Evolutionary conservation across 1,140 invertebrate genomes (phyloP).

Genomic region (Cecropterus lyciades): DNA sequence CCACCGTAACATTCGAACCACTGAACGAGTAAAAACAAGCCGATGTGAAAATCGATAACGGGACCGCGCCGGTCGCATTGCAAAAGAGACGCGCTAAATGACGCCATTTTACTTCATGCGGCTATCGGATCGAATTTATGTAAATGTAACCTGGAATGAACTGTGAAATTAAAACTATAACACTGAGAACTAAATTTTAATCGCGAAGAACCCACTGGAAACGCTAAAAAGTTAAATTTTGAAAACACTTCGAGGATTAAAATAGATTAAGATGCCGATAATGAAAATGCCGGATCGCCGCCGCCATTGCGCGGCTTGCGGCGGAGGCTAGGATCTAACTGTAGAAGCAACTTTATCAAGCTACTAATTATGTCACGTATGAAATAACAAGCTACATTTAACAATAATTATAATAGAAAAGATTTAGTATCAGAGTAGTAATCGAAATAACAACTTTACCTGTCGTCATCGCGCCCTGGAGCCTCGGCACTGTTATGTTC

Average conservation of each 20-base stretch:
- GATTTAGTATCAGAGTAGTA: conserved; percentile 13
- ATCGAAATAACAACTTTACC: conserved; percentile 81
- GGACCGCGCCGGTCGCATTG: conserved; percentile 67
- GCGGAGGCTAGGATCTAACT: conserved; percentile 48
- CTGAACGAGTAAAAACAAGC: conserved; percentile 49
- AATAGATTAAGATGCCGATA: conserved; percentile 70
- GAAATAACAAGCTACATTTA: conserved; percentile 30
- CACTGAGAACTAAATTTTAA: conserved; percentile 58
- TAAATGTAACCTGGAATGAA: conserved; percentile 62
- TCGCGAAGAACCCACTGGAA: conserved; percentile 69
- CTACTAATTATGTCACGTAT: conserved; percentile 26
- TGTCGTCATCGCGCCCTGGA: conserved; percentile 90
- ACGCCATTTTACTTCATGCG: conserved; percentile 82
- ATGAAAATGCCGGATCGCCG: conserved; percentile 74
- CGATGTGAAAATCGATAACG: conserved; percentile 75
- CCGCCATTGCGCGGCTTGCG: conserved; percentile 73
- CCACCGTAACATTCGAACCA: conserved; percentile 68
- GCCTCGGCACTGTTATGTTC: conserved; percentile 87
- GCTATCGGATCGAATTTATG: conserved; percentile 63
- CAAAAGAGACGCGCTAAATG: conserved; percentile 72
- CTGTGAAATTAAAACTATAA: conserved; percentile 78
- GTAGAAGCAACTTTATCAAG: conserved; percentile 54
- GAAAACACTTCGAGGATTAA: conserved; percentile 72
- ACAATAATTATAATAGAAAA: conserved; percentile 25
- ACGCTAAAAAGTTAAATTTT: conserved; percentile 72